Evolutionary conservation across 2,797 vertebrate species (phyloP).

Genomic region (Potorous gilbertii): DNA sequence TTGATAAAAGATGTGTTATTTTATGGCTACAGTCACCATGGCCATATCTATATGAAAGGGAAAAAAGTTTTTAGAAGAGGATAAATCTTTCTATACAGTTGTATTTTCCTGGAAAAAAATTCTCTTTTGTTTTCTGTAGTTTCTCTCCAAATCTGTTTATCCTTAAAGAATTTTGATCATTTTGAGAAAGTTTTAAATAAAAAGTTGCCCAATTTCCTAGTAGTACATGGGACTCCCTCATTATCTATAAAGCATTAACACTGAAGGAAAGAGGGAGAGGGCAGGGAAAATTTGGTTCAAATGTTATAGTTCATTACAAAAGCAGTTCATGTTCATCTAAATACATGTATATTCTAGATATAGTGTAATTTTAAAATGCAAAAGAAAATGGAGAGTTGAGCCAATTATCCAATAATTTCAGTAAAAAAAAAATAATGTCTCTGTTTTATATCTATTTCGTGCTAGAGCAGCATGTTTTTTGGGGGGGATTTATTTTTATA

Average conservation of each 20-base stretch:
- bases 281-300: neutral
- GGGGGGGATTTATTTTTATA: neutral
- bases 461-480: neutral
- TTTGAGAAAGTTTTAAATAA: neutral
- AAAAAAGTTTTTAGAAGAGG: neutral
- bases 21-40: neutral
- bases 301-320: neutral
- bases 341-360: neutral
- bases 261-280: neutral
- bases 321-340: neutral
- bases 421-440: neutral
- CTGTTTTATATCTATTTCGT: neutral
- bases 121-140: neutral
- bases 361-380: neutral
- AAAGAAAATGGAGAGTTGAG: neutral
- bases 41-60: neutral
- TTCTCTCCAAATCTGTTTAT: neutral
- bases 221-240: neutral
- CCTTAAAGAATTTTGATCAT: neutral
- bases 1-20: neutral
- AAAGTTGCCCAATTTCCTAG: neutral
- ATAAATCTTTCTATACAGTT: neutral
- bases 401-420: neutral
- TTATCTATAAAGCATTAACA: neutral
- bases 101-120: neutral